Evolutionary conservation across 2,113 vertebrate species (phyloP), one percentile per base, ranked within the genome.

Genomic region (Myotis yumanensis): DNA sequence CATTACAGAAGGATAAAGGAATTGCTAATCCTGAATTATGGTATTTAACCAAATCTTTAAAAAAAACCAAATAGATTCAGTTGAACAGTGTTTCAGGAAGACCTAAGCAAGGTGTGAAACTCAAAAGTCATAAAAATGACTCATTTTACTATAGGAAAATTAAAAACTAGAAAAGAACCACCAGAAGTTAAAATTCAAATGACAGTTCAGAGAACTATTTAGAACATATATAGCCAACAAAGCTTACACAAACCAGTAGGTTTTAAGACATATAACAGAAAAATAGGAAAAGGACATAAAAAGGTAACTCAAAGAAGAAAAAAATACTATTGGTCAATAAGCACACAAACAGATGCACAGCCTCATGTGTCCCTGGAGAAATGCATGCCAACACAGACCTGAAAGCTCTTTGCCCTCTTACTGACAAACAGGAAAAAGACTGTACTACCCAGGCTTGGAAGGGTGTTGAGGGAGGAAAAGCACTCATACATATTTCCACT

Each of bases 131-230:
- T 40, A 43, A 82, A 73, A 82, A 86, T 28, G n/a, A 69, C 10
- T 48, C 62, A 48, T 68, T n/a, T 87, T 59, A 87, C 25, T 62
- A 59, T 14, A 32, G 35, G 28, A 71, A 92, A 87, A 62, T 62
- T 37, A 9, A 51, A 87, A 80, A 80, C 51, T 52, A 43, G 11
- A 54, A 77, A 92, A 43, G 37, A 48, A 48, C 17, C 28, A 92
- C 15, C 15, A 16, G 54, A 30, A 86, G 51, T 79, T 92, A 86
- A 92, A 92, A 92, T 8, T 69, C 51, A 81, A 93, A 80, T 59
- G 51, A 72, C 72, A 92, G 54, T 7, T 28, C n/a, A 46, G 11
- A 66, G 23, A 81, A 88, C 81, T 51, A 64, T 57, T 81, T 52
- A 82, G 22, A 62, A 71, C 32, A 51, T 25, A 79, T 17, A 22